These are phyloP conservation scores for Mythimna ferrago DNA, from an alignment of 2,888 invertebrate genomes.

Conservation along the genomic window DNA sequence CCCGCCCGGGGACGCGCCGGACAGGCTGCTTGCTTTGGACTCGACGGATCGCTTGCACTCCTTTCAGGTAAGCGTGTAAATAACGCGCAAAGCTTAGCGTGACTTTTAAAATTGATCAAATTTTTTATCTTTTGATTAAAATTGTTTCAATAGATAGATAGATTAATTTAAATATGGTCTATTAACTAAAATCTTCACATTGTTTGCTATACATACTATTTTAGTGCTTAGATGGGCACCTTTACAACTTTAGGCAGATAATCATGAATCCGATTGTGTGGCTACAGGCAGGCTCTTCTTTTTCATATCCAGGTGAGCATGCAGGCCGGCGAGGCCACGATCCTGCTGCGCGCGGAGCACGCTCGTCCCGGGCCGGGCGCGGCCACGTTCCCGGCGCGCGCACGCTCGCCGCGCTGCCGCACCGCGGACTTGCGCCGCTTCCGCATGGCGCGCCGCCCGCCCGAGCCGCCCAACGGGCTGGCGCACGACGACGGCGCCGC, in stretches of 20 bases:
- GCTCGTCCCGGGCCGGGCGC: constrained; percentile 65
- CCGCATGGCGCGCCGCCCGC: constrained; percentile 59
- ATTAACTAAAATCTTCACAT: not conserved
- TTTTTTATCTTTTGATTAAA: too few species aligned
- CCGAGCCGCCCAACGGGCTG: constrained; percentile 19
- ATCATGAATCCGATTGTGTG: too few species aligned
- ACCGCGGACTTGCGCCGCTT: constrained; percentile 66
- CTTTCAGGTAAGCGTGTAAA: not conserved
- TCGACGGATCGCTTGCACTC: constrained; percentile 7
- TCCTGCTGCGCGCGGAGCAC: constrained; percentile 81
- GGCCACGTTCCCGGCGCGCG: constrained; percentile 36
- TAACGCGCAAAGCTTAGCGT: too few species aligned
- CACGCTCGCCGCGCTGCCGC: constrained; percentile 43
- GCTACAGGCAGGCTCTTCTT: not conserved
- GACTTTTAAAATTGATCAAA: too few species aligned
- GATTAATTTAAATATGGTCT: not conserved
- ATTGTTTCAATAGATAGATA: not conserved
- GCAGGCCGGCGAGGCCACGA: constrained; percentile 79
- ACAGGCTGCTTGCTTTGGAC: not conserved
- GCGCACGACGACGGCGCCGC: constrained; percentile 40
- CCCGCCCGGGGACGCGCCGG: not conserved
- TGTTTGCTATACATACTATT: too few species aligned
- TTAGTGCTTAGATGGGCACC: too few species aligned
- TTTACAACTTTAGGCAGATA: too few species aligned
- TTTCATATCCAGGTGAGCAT: constrained; percentile 73